Evolutionary conservation across 2,888 invertebrate species (phyloP).

Genomic region (Mythimna loreyi): DNA sequence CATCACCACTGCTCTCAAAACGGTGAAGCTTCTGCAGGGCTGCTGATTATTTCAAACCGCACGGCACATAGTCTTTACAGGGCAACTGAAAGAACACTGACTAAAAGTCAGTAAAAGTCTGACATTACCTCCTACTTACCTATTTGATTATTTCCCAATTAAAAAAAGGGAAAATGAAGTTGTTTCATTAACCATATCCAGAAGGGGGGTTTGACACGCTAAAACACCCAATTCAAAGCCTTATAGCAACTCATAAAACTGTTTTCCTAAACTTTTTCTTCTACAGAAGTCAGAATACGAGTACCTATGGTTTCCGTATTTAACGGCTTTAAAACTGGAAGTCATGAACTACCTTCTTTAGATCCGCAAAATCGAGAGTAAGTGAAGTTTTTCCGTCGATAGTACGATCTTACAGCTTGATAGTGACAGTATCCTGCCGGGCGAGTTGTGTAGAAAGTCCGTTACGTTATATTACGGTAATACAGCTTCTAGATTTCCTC

Average conservation of each 20-base stretch:
- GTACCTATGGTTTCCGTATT: background rate
- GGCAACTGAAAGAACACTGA: too few species aligned
- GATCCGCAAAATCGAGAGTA: constrained; percentile 36
- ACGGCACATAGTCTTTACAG: too few species aligned
- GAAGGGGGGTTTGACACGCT: too few species aligned
- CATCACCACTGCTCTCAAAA: too few species aligned
- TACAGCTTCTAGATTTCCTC: constrained; percentile 5
- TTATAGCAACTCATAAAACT: background rate
- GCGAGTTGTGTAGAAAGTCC: constrained; percentile 32
- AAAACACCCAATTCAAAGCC: too few species aligned
- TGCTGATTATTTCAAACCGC: too few species aligned
- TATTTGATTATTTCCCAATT: too few species aligned
- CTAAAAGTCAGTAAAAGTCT: too few species aligned
- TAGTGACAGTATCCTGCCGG: constrained; percentile 22
- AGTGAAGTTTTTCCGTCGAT: constrained; percentile 25
- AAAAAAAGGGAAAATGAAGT: too few species aligned
- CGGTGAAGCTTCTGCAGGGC: too few species aligned
- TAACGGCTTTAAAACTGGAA: constrained; percentile 10
- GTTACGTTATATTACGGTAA: constrained; percentile 20
- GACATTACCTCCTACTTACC: too few species aligned
- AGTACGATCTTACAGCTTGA: background rate
- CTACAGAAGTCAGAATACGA: background rate
- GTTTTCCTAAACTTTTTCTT: background rate
- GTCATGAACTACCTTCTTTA: background rate
- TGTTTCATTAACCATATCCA: too few species aligned